phyloP scores from a whole-genome alignment of 2,797 vertebrate species.

The Myoxocephalus aenaeus region DNA sequence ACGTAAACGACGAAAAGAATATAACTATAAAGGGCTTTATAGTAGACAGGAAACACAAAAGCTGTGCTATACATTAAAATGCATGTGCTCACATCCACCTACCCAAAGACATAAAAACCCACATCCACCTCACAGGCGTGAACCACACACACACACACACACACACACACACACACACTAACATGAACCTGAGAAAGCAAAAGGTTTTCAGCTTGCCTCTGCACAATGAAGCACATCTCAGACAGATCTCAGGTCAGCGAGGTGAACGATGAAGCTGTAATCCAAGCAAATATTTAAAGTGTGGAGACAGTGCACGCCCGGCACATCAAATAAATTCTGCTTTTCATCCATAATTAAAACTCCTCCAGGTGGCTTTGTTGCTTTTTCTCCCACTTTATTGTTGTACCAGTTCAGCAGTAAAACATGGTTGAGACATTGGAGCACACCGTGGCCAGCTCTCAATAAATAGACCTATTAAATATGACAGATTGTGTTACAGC shows the following conservation, averaged over 20 bases:
- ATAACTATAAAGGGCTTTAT: neutral
- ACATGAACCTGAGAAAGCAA: slow-evolving; percentile 8
- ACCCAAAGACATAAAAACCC: neutral
- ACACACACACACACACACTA: slow-evolving; percentile 4
- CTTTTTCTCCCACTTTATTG: slow-evolving; percentile 85
- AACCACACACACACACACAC: slow-evolving; percentile 27
- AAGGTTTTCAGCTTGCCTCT: slow-evolving; percentile 29
- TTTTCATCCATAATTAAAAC: slow-evolving; percentile 47
- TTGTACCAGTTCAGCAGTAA: slow-evolving; percentile 87
- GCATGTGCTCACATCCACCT: neutral
- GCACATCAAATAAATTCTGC: slow-evolving; percentile 12
- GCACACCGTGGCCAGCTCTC: slow-evolving; percentile 68
- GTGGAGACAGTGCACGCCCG: slow-evolving; percentile 14
- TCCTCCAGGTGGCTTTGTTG: slow-evolving; percentile 37
- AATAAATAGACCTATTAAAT: slow-evolving; percentile 84
- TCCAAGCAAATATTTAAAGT: slow-evolving; percentile 33
- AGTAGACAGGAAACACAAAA: neutral
- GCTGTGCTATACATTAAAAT: slow-evolving; percentile 1
- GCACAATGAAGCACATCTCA: slow-evolving; percentile 7
- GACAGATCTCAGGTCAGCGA: slow-evolving; percentile 37
- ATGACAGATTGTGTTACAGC: slow-evolving; percentile 88
- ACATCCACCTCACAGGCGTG: slow-evolving; percentile 21
- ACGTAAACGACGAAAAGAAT: neutral
- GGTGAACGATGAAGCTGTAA: slow-evolving; percentile 15
- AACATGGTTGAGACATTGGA: slow-evolving; percentile 80